A percentile compares a stretch with the other conserved stretches of the same genome.
phyloP scores from a whole-genome alignment of 2,797 vertebrate genomes.

The Centropyge bicolor region DNA sequence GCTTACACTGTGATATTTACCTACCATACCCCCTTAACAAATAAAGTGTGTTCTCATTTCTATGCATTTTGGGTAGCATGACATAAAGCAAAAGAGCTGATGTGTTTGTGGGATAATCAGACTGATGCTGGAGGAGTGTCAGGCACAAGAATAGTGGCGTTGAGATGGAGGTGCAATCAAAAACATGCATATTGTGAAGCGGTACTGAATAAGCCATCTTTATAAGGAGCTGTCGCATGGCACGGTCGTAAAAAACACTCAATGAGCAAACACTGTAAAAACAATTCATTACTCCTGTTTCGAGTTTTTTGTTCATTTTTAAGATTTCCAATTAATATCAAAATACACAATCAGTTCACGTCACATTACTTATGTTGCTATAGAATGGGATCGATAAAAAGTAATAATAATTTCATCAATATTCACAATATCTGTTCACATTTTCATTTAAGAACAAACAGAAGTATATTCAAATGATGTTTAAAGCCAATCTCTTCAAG shows the following conservation, averaged over 20 bases:
- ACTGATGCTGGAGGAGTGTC: slow-evolving; percentile 57
- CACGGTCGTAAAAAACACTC: slow-evolving; percentile 34
- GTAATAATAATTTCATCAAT: not conserved
- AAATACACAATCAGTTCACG: not conserved
- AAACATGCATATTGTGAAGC: slow-evolving; percentile 72
- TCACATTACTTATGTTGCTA: not conserved
- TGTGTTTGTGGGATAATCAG: slow-evolving; percentile 58
- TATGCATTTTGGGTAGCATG: slow-evolving; percentile 66
- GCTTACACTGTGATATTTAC: slow-evolving; percentile 69
- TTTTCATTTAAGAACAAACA: not conserved
- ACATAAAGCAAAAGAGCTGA: slow-evolving; percentile 69
- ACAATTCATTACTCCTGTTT: slow-evolving; percentile 34
- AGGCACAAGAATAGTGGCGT: slow-evolving; percentile 65
- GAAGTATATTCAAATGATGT: not conserved
- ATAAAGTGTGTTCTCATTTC: slow-evolving; percentile 47
- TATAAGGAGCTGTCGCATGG: slow-evolving; percentile 63
- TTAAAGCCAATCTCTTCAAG: not conserved
- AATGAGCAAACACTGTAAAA: slow-evolving; percentile 62
- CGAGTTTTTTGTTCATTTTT: slow-evolving; percentile 2
- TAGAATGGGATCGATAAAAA: not conserved
- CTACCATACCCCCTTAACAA: slow-evolving; percentile 58
- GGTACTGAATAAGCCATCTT: slow-evolving; percentile 63
- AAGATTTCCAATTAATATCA: not conserved
- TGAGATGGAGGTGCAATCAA: slow-evolving; percentile 71
- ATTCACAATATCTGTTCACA: not conserved